Base-by-base conservation (phyloP, 2,888 invertebrate species). In the Polia nebulosa region DNA sequence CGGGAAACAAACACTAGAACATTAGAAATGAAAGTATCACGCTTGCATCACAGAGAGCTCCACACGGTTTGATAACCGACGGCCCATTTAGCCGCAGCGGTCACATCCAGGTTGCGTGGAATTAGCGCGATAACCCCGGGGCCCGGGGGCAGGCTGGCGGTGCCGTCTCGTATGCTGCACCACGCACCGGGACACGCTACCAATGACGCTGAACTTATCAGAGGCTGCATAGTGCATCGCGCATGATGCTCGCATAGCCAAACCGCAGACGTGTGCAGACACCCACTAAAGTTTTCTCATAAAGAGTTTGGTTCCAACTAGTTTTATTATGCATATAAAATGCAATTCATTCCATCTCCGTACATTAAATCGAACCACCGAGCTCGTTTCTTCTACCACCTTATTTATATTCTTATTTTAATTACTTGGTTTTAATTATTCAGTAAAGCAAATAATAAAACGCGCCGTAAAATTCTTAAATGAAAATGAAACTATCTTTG, bases 61-160 rank as follows among this genome's bases (percentile, higher is more conserved):
- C 52, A 39, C 44, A 22, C 32, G 27, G 36, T 25, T 17, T 29
- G 77, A 77, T 80, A 82, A 66, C 53, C 8, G 25, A 17, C 51
- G 67, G 27, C 56, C 74, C 57, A 74, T 52, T 66, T 67, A 61
- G 49, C 41, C 27, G 27, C 27, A 17, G 27, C 6, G 49, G 27
- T 32, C 60, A 68, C 53, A 68, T 72, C 52, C 74, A 70, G 65
- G 60, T 60, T 76, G 68, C 61, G 63, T 64, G 47, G 45, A 62
- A 75, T 72, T 45, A 64, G 44, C 45, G 60, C 55, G 77, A 76
- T 73, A 78, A 79, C 72, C 80, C 55, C 62, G 51, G 57, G 69
- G 57, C 20, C 57, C 47, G 47, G 17, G 45, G 5, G 17, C 39
- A 32, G 51, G 32, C 51, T 29, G n/a, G 25, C 25, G 11, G 15